Percentiles rank a stretch among this genome's conserved stretches.
These are phyloP conservation scores for Tetramorium parvispinum DNA, from an alignment of 1,140 invertebrate genomes.

Conservation along the genomic window DNA sequence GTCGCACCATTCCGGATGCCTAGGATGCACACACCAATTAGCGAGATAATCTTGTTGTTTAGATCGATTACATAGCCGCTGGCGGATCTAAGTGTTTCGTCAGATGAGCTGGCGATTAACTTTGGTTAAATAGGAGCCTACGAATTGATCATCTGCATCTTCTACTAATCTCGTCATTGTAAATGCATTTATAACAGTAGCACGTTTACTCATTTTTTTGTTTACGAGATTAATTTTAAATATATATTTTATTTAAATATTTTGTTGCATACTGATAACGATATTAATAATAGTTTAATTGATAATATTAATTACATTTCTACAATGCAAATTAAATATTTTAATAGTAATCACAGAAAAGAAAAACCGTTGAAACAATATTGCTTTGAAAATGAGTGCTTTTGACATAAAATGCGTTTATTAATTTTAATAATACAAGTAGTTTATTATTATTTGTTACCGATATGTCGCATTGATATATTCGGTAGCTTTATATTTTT, in stretches of 20 bases:
- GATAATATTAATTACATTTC: background rate
- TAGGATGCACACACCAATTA: constrained; percentile 73
- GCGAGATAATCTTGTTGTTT: constrained; percentile 78
- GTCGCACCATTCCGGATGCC: constrained; percentile 53
- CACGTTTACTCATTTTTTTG: background rate
- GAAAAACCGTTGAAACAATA: background rate
- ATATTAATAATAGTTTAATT: background rate
- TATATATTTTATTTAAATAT: constrained; percentile 9
- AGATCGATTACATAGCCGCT: constrained; percentile 75
- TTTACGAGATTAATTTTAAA: background rate
- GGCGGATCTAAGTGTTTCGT: constrained; percentile 54
- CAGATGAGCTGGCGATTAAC: constrained; percentile 42
- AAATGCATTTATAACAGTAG: background rate
- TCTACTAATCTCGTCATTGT: background rate
- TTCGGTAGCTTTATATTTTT: background rate
- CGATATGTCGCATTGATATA: background rate
- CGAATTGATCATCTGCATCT: constrained; percentile 7
- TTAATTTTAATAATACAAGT: background rate
- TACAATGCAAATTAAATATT: background rate
- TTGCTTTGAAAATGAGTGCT: background rate
- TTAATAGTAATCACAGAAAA: background rate
- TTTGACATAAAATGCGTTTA: background rate
- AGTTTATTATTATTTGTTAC: background rate
- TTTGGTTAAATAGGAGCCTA: constrained; percentile 29
- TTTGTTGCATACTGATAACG: background rate